Conservation (phyloP, 1,140 invertebrate species). For the Microvelia longipes region DNA sequence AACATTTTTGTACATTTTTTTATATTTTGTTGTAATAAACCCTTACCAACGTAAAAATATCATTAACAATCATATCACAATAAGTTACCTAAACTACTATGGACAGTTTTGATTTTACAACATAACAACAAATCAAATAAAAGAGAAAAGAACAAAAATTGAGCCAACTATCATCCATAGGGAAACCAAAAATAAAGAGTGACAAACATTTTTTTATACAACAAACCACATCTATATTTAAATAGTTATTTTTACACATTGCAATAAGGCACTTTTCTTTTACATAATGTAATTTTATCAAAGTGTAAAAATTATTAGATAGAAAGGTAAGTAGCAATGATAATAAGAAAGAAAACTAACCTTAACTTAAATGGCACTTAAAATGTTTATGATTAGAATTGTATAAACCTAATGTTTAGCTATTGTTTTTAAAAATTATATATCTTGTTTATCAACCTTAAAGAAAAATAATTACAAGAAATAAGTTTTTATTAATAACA, state of each 20-base stretch:
- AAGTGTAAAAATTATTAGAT: too few relatives aligned
- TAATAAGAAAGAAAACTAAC: neutral
- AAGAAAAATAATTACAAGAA: neutral
- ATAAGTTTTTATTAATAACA: neutral
- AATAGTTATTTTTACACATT: neutral
- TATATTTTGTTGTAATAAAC: neutral
- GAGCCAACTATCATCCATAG: neutral
- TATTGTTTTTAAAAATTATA: neutral
- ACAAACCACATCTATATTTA: neutral
- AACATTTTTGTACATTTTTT: neutral
- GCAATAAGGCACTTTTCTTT: neutral
- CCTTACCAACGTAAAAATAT: neutral
- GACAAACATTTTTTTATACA: neutral
- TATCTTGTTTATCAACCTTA: neutral
- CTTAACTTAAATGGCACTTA: neutral
- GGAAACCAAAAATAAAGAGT: neutral
- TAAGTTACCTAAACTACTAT: neutral
- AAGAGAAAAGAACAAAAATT: neutral
- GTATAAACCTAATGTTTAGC: neutral
- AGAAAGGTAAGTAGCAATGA: neutral
- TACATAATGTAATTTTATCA: too few relatives aligned
- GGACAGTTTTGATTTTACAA: neutral
- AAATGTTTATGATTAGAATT: neutral
- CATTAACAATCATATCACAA: neutral
- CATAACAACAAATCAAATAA: neutral